Conservation (phyloP, 2,797 vertebrate species). For the Lutjanus argentimaculatus region DNA sequence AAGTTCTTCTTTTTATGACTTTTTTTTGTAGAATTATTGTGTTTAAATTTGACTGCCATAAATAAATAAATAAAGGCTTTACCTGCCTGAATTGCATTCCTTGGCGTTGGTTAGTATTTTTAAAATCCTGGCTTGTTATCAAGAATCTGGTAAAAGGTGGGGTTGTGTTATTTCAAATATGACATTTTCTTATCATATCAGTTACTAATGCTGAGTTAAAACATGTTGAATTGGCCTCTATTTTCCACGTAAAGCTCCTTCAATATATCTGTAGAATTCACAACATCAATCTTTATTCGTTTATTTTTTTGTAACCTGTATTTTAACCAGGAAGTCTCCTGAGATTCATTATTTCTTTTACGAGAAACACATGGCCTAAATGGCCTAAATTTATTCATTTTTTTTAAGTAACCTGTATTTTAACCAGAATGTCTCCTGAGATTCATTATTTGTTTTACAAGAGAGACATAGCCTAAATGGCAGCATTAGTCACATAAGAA, state of each 20-base stretch:
- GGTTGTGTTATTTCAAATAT: neutral
- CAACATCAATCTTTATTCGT: neutral
- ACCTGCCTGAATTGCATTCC: neutral
- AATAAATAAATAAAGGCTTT: neutral
- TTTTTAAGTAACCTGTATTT: slow-evolving; percentile 6
- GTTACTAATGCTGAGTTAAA: neutral
- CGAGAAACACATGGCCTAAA: neutral
- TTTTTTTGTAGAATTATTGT: neutral
- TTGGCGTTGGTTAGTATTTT: neutral
- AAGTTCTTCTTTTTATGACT: neutral
- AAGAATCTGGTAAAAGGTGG: neutral
- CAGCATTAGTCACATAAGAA: slow-evolving; percentile 11
- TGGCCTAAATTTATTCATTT: neutral
- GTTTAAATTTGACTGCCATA: neutral
- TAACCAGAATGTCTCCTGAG: slow-evolving; percentile 26
- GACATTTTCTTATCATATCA: neutral
- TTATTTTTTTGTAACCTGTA: slow-evolving; percentile 4
- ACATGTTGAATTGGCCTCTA: neutral
- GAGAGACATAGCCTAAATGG: neutral
- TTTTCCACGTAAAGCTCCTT: neutral
- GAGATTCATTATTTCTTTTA: slow-evolving; percentile 26
- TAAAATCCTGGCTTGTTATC: neutral
- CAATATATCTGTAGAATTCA: neutral
- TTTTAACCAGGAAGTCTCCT: slow-evolving; percentile 25
- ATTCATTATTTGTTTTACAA: slow-evolving; percentile 23